Percentiles rank a stretch among this genome's conserved stretches.
phyloP scores from a whole-genome alignment of 1,140 invertebrate species.

The Anastatus disparis region DNA sequence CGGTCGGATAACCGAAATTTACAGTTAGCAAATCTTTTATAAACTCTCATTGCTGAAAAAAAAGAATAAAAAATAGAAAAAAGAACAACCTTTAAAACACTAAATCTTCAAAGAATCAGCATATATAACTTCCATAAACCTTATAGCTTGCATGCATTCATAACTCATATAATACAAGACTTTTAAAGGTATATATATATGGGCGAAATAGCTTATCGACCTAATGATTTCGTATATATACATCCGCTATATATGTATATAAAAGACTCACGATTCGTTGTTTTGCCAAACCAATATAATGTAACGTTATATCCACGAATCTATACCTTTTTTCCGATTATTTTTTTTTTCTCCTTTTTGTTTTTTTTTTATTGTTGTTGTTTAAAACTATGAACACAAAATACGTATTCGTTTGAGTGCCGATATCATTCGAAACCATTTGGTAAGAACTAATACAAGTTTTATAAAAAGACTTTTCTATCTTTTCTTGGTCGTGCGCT shows the following conservation, averaged over 20 bases:
- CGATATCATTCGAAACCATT: too few species aligned
- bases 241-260: too few species aligned
- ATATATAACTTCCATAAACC: too few species aligned
- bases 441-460: too few species aligned
- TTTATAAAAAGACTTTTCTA: too few species aligned
- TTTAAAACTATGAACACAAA: not conserved
- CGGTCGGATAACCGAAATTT: conserved; percentile 1
- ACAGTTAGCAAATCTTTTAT: too few species aligned
- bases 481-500: not conserved
- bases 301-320: too few species aligned
- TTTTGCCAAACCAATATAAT: too few species aligned
- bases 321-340: too few species aligned
- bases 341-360: not conserved
- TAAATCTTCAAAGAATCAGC: conserved; percentile 30
- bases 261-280: not conserved
- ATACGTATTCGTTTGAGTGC: not conserved
- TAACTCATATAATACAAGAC: conserved; percentile 29
- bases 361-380: not conserved
- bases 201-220: conserved; percentile 24
- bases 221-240: conserved; percentile 29
- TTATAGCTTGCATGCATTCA: not conserved
- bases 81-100: not conserved
- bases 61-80: too few species aligned
- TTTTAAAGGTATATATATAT: too few species aligned
- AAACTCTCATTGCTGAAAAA: too few species aligned